These are phyloP conservation scores for Pollenia labialis DNA, from an alignment of 2,888 invertebrate species.

Conservation along the genomic window DNA sequence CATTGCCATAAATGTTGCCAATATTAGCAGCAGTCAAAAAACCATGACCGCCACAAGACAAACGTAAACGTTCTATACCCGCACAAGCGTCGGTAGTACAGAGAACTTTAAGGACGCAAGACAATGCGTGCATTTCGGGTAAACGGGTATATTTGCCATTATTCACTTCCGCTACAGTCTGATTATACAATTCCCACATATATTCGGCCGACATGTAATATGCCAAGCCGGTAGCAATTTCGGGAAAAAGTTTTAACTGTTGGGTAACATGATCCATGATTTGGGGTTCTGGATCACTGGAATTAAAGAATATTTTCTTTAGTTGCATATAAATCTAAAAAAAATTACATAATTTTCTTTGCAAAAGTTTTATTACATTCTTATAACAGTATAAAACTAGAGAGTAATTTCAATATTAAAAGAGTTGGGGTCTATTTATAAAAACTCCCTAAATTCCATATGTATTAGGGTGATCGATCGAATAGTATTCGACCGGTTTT, in stretches of 20 bases:
- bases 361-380: too few species aligned
- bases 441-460: too few species aligned
- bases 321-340: too few species aligned
- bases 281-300: slow-evolving; percentile 92
- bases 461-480: too few species aligned
- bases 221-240: slow-evolving; percentile 91
- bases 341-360: too few species aligned
- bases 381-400: too few species aligned
- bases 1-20: slow-evolving; percentile 91
- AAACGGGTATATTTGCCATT: slow-evolving; percentile 90
- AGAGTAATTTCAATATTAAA: too few species aligned
- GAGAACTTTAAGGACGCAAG: slow-evolving; percentile 95
- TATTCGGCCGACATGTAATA: slow-evolving; percentile 89
- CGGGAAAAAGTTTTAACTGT: slow-evolving; percentile 94
- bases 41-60: slow-evolving; percentile 98
- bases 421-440: too few species aligned
- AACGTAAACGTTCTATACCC: slow-evolving; percentile 92
- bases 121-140: slow-evolving; percentile 93
- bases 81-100: slow-evolving; percentile 89
- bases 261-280: slow-evolving; percentile 96
- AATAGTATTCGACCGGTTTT: too few species aligned
- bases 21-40: slow-evolving; percentile 94
- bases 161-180: slow-evolving; percentile 90
- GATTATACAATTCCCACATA: slow-evolving; percentile 89
- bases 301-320: slow-evolving; percentile 33